Conservation (phyloP, 2,113 vertebrate species). For the Cynopterus brachyotis region DNA sequence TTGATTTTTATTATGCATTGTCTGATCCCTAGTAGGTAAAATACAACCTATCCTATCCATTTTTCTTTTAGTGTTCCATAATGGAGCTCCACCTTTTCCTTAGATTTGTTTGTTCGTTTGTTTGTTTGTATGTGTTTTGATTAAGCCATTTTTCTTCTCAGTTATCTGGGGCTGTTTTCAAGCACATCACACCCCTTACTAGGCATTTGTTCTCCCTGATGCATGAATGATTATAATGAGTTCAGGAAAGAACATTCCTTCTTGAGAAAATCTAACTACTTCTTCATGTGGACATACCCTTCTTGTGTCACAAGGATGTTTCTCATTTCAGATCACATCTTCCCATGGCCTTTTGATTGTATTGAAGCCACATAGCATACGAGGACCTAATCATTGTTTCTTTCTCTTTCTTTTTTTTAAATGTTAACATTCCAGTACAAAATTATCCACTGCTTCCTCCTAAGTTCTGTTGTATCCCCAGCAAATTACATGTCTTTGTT, state of each 20-base stretch:
- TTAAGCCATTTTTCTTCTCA: background rate
- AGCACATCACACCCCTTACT: background rate
- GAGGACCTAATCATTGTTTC: background rate
- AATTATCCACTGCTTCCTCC: background rate
- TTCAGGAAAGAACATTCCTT: background rate
- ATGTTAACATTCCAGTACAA: background rate
- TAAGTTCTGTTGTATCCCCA: background rate
- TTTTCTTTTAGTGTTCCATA: background rate
- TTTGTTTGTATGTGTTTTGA: background rate
- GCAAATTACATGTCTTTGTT: background rate
- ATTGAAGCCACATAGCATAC: background rate
- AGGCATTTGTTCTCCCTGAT: background rate
- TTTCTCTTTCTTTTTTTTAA: background rate
- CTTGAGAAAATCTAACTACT: background rate
- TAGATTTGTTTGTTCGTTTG: background rate
- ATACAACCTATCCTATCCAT: background rate
- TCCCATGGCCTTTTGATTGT: background rate
- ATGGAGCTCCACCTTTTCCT: background rate
- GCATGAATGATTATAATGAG: background rate
- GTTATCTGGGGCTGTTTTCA: background rate
- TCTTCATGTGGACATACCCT: rapidly evolving
- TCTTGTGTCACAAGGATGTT: background rate
- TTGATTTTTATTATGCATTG: background rate
- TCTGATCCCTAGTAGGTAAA: background rate
- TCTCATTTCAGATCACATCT: background rate